Evolutionary conservation across 2,888 invertebrate species (phyloP).

Genomic region (Pyralis farinalis): DNA sequence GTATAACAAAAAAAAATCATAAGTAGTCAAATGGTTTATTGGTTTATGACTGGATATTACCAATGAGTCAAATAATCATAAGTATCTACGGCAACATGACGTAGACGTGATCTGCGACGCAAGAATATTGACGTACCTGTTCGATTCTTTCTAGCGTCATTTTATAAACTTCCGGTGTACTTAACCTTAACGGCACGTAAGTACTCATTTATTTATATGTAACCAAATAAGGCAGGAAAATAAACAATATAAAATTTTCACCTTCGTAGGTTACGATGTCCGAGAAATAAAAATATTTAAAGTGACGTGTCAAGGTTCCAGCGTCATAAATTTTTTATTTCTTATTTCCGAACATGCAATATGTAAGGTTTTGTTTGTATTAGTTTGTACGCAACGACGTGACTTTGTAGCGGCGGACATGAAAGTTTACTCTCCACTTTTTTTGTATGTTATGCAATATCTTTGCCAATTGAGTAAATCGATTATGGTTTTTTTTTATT

Average conservation of each 20-base stretch:
- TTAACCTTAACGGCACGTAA: conserved; percentile 6
- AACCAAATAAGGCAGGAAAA: conserved; percentile 25
- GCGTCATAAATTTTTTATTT: conserved; percentile 2
- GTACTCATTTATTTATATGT: conserved; percentile 10
- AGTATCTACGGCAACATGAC: too few relatives aligned
- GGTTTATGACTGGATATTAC: too few relatives aligned
- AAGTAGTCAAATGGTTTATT: too few relatives aligned
- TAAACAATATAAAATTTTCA: conserved; percentile 31
- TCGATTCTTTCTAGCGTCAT: not conserved
- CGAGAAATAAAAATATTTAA: conserved; percentile 22
- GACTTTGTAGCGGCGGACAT: not conserved
- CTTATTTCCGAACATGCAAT: not conserved
- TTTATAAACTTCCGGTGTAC: conserved; percentile 1
- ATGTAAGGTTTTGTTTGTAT: not conserved
- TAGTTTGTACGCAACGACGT: not conserved
- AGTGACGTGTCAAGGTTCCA: conserved; percentile 27
- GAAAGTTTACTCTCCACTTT: not conserved
- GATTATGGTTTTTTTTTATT: too few relatives aligned
- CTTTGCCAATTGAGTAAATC: too few relatives aligned
- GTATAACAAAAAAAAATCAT: too few relatives aligned
- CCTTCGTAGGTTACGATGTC: conserved; percentile 29
- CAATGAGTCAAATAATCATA: too few relatives aligned
- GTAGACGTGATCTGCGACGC: too few relatives aligned
- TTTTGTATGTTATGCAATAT: too few relatives aligned
- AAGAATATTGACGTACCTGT: not conserved